Conservation (phyloP, 2,888 invertebrate species). For the Rugalucina vietnamica region DNA sequence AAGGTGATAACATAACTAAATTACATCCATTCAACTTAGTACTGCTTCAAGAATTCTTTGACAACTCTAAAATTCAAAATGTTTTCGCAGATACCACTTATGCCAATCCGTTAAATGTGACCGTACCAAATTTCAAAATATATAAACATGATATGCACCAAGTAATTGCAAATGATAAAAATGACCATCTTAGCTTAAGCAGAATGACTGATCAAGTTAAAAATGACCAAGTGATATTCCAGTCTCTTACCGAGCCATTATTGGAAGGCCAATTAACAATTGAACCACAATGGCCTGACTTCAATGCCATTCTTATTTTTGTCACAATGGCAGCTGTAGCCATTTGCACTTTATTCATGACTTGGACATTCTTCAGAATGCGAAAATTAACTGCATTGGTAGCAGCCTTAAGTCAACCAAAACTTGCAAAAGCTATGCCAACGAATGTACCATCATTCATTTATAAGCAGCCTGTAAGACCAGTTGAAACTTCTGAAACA, state of each 20-base stretch:
- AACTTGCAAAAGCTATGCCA: background rate
- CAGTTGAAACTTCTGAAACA: background rate
- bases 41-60: conserved; percentile 5
- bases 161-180: background rate
- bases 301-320: background rate
- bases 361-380: background rate
- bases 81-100: conserved; percentile 9
- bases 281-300: background rate
- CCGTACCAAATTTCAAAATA: conserved; percentile 1
- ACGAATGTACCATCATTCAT: background rate
- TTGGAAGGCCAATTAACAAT: background rate
- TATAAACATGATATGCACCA: background rate
- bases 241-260: conserved; percentile 7
- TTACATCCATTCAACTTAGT: conserved; percentile 4
- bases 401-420: background rate
- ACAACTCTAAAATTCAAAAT: background rate
- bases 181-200: background rate
- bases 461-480: background rate
- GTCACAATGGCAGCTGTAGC: background rate
- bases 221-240: background rate
- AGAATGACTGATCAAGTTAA: conserved; percentile 5
- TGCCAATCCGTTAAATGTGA: background rate
- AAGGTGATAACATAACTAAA: background rate
- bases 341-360: background rate
- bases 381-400: background rate